Evolutionary conservation across 2,797 vertebrate species (phyloP).

Genomic region (Catharus ustulatus): DNA sequence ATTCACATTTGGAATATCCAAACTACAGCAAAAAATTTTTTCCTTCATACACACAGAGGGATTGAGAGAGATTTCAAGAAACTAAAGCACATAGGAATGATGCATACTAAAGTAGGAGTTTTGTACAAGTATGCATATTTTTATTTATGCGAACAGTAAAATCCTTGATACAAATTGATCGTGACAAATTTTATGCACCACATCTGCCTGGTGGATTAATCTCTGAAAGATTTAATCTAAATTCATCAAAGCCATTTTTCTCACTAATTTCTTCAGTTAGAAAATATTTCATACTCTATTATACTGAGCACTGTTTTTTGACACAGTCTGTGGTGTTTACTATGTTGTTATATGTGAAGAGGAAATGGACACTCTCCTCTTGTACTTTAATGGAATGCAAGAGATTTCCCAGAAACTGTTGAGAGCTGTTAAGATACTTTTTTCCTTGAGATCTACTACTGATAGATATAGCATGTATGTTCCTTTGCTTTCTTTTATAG

Average conservation of each 20-base stretch:
- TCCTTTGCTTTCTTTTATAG: background rate
- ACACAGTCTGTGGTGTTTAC: background rate
- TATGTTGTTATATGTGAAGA: background rate
- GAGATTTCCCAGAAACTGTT: background rate
- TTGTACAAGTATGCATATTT: slow-evolving; percentile 16
- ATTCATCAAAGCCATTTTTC: slow-evolving; percentile 35
- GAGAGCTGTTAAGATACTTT: background rate
- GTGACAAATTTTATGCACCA: slow-evolving; percentile 49
- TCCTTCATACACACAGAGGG: background rate
- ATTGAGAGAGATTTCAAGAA: background rate
- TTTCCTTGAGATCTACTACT: background rate
- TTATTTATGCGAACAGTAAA: slow-evolving; percentile 27
- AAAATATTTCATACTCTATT: slow-evolving; percentile 17
- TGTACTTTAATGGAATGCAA: background rate
- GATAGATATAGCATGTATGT: background rate
- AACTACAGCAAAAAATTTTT: background rate
- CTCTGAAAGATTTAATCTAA: slow-evolving; percentile 55
- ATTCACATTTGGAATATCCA: background rate
- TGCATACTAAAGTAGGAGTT: background rate
- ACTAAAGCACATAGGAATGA: background rate
- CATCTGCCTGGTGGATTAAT: slow-evolving; percentile 20
- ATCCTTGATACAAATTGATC: slow-evolving; percentile 40
- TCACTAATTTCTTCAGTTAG: slow-evolving; percentile 27
- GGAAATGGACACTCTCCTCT: background rate
- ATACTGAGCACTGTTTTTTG: background rate